phyloP scores from a whole-genome alignment of 35 echinoderm and acorn worm species.

The Chiridota heheva region DNA sequence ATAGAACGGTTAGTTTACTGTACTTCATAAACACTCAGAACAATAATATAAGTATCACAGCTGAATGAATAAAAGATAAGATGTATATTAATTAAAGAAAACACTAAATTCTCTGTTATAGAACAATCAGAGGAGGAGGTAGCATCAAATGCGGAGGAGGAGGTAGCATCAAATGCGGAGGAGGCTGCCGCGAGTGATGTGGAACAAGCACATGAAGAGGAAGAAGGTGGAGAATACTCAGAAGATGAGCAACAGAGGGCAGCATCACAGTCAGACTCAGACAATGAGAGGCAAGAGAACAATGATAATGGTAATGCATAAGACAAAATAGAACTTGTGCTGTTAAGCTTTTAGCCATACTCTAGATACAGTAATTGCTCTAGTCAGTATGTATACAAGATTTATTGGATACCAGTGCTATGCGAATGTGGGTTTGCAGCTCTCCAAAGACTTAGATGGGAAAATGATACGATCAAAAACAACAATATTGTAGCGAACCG shows the following conservation, averaged over 20 bases:
- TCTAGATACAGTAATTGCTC: too few relatives aligned
- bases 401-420: too few relatives aligned
- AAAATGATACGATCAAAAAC: too few relatives aligned
- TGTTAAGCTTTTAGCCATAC: too few relatives aligned
- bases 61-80: background rate
- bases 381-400: too few relatives aligned
- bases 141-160: constrained; percentile 12
- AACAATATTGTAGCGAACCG: too few relatives aligned
- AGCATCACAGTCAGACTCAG: too few relatives aligned
- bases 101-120: background rate
- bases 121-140: constrained; percentile 34
- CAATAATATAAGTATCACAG: background rate
- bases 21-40: background rate
- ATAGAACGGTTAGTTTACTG: background rate
- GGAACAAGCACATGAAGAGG: constrained; percentile 24
- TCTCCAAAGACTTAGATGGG: too few relatives aligned
- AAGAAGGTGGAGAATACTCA: constrained; percentile 9
- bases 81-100: constrained; percentile 11
- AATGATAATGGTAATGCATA: too few relatives aligned
- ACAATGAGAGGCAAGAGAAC: too few relatives aligned
- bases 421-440: too few relatives aligned
- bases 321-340: too few relatives aligned
- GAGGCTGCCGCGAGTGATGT: constrained; percentile 26
- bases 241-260: constrained; percentile 10
- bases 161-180: constrained; percentile 22